A percentile compares a stretch with the other conserved stretches of the same genome.
These are phyloP conservation scores for Magallana nippona DNA, from an alignment of 2,888 invertebrate species.

Conservation along the genomic window DNA sequence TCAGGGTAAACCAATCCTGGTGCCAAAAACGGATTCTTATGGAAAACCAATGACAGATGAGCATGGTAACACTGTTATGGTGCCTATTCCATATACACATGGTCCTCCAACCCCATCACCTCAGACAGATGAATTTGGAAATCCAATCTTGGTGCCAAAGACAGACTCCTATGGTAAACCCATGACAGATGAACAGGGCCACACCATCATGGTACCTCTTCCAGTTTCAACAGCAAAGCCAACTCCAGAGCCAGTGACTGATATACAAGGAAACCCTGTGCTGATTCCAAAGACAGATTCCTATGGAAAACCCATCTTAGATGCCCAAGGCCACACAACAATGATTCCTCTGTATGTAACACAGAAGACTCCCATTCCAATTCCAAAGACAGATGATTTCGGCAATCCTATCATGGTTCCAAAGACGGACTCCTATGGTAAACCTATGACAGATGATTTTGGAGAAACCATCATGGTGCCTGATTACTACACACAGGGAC, in stretches of 20 bases:
- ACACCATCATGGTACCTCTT: slow-evolving; percentile 21
- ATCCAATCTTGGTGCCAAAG: slow-evolving; percentile 32
- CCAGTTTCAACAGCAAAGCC: slow-evolving; percentile 40
- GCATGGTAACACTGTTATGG: not conserved
- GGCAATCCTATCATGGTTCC: slow-evolving; percentile 48
- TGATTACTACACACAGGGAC: slow-evolving; percentile 38
- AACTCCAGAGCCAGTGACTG: slow-evolving; percentile 52
- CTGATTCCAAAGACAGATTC: slow-evolving; percentile 37
- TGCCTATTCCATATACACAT: slow-evolving; percentile 6
- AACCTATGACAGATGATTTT: slow-evolving; percentile 22
- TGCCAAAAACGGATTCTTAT: slow-evolving; percentile 43
- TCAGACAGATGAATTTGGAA: slow-evolving; percentile 38
- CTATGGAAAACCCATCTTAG: slow-evolving; percentile 40
- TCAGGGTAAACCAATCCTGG: slow-evolving; percentile 50
- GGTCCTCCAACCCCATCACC: slow-evolving; percentile 52
- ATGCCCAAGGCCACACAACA: slow-evolving; percentile 29
- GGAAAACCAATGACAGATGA: slow-evolving; percentile 37
- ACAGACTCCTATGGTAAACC: slow-evolving; percentile 36
- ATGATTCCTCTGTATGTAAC: slow-evolving; percentile 22
- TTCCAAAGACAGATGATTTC: slow-evolving; percentile 39
- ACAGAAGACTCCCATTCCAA: slow-evolving; percentile 48
- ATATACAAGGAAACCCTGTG: slow-evolving; percentile 40
- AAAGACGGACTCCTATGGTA: slow-evolving; percentile 36
- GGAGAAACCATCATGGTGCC: slow-evolving; percentile 15
- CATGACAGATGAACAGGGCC: slow-evolving; percentile 43